phyloP scores from a whole-genome alignment of 2,888 invertebrate species.

The Cacoxenus indagator region DNA sequence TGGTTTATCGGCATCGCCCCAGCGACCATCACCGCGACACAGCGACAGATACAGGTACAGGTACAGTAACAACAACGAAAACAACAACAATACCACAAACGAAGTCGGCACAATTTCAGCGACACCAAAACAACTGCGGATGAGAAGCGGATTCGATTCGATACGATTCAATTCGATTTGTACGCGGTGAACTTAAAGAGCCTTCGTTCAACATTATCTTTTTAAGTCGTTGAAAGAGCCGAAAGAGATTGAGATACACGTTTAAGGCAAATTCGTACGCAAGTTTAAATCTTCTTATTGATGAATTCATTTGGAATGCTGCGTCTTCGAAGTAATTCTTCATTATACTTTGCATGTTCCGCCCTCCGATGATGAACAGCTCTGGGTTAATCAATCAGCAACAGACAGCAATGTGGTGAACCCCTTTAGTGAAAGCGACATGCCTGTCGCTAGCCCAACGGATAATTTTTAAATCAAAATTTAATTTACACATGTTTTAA shows the following conservation, averaged over 20 bases:
- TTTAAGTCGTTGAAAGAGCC: constrained; percentile 7
- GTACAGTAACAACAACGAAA: not conserved
- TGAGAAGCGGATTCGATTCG: not conserved
- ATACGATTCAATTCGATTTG: constrained; percentile 3
- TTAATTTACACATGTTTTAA: constrained; percentile 23
- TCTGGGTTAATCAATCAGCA: constrained; percentile 4
- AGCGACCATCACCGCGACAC: not conserved
- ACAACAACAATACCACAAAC: not conserved
- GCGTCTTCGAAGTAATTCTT: not conserved
- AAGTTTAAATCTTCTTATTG: constrained; percentile 10
- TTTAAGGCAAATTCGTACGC: not conserved
- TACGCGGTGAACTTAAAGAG: constrained; percentile 12
- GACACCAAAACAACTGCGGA: not conserved
- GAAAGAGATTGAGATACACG: constrained; percentile 10
- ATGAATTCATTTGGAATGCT: constrained; percentile 20
- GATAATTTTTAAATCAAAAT: constrained; percentile 10
- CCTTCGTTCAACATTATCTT: constrained; percentile 14
- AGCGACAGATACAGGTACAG: not conserved
- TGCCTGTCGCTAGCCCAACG: not conserved
- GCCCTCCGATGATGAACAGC: constrained; percentile 7
- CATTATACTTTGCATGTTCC: not conserved
- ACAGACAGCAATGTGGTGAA: not conserved
- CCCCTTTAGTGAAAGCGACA: not conserved
- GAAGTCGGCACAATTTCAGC: not conserved
- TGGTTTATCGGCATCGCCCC: not conserved